Evolutionary conservation across 1,140 invertebrate genomes (phyloP).

Genomic region (Drosophila lacteicornis): DNA sequence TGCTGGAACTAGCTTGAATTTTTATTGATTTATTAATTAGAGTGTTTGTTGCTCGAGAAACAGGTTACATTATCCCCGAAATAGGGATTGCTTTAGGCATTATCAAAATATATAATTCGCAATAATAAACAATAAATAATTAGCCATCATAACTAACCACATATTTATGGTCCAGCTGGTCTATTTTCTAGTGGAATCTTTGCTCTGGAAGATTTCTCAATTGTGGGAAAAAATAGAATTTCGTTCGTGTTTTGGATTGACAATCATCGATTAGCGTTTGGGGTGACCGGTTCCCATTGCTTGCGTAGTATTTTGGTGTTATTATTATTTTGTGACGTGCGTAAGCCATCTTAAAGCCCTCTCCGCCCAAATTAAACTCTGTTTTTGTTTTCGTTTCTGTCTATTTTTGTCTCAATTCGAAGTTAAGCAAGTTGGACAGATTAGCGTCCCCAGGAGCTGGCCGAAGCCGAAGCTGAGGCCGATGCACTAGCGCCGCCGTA

Average conservation of each 20-base stretch:
- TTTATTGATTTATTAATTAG: conserved; percentile 40
- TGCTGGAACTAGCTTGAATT: conserved; percentile 16
- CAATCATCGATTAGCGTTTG: conserved; percentile 20
- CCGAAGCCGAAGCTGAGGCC: conserved; percentile 53
- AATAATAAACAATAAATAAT: neutral
- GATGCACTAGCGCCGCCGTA: conserved; percentile 38
- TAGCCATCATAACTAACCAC: neutral
- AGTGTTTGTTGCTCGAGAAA: conserved; percentile 15
- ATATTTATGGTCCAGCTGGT: conserved; percentile 2
- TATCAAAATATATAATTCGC: conserved; percentile 6
- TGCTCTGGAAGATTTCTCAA: conserved; percentile 10
- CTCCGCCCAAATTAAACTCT: conserved; percentile 8
- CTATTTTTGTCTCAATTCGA: conserved; percentile 14
- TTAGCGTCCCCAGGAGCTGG: conserved; percentile 37
- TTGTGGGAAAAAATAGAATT: conserved; percentile 26
- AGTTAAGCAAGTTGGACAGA: conserved; percentile 4
- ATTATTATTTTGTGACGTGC: conserved; percentile 22
- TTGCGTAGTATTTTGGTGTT: conserved; percentile 9
- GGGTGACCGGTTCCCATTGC: conserved; percentile 11
- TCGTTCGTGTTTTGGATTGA: neutral
- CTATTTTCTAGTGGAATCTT: conserved; percentile 32
- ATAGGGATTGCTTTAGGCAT: neutral
- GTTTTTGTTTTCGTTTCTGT: conserved; percentile 15
- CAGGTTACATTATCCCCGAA: conserved; percentile 39
- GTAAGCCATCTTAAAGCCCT: conserved; percentile 14